Evolutionary conservation across 2,113 vertebrate species (phyloP).

Genomic region (Pelusios castaneus): DNA sequence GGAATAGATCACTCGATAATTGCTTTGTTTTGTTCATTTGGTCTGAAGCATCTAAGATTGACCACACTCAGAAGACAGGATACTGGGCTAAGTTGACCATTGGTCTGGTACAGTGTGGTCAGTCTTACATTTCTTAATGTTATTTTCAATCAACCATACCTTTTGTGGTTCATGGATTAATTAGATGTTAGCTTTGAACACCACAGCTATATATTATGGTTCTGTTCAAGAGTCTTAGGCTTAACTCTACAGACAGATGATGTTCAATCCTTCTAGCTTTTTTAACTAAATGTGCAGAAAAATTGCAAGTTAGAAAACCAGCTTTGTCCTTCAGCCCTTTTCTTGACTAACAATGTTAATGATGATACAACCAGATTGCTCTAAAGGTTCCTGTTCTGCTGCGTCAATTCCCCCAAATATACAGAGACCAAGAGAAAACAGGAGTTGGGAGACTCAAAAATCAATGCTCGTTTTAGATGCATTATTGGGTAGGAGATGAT

Average conservation of each 20-base stretch:
- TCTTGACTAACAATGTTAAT: not conserved
- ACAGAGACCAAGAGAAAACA: not conserved
- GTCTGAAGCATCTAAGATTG: not conserved
- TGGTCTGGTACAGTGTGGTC: not conserved
- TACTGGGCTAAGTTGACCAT: not conserved
- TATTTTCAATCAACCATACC: not conserved
- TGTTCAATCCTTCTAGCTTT: not conserved
- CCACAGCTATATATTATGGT: not conserved
- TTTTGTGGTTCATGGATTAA: not conserved
- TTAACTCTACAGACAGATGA: not conserved
- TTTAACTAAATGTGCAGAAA: not conserved
- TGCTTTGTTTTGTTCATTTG: not conserved
- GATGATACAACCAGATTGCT: not conserved
- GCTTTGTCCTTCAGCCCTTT: not conserved
- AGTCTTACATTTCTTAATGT: not conserved
- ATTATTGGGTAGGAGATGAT: not conserved
- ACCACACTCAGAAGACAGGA: not conserved
- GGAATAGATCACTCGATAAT: not conserved
- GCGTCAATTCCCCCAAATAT: not conserved
- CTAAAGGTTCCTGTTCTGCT: too few species aligned
- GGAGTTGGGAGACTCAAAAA: not conserved
- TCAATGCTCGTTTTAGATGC: not conserved
- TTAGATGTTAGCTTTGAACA: not conserved
- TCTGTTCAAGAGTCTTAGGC: not conserved
- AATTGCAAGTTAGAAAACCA: not conserved